Percentiles rank a stretch among this genome's conserved stretches.
phyloP scores from a whole-genome alignment of 2,888 invertebrate genomes.

The Aricia artaxerxes region DNA sequence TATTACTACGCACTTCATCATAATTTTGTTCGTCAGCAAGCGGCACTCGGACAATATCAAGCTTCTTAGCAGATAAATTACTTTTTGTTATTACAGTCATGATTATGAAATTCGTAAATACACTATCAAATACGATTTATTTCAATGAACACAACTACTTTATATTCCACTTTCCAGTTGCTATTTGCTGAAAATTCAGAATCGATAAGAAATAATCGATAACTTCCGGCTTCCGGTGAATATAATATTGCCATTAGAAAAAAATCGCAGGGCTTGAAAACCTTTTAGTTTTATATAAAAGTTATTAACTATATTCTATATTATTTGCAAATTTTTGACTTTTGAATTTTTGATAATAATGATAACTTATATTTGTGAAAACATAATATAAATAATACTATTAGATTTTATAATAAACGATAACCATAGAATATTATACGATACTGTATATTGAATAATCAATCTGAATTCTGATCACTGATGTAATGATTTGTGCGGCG shows the following conservation, averaged over 20 bases:
- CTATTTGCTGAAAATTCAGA: conserved; percentile 7
- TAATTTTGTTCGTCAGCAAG: conserved; percentile 75
- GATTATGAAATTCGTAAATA: conserved; percentile 42
- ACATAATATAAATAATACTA: too few species aligned
- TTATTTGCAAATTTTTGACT: too few species aligned
- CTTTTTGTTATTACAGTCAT: conserved; percentile 92
- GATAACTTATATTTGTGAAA: too few species aligned
- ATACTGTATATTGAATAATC: too few species aligned
- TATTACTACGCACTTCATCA: conserved; percentile 56
- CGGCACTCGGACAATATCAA: conserved; percentile 82
- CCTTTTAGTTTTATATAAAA: neutral
- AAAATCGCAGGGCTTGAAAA: neutral
- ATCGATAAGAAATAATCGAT: conserved; percentile 25
- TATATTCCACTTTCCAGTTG: neutral
- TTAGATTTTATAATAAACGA: too few species aligned
- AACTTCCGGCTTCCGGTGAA: conserved; percentile 35
- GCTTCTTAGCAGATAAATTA: conserved; percentile 84
- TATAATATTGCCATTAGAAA: conserved; percentile 32
- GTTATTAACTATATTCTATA: too few species aligned
- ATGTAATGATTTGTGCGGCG: too few species aligned
- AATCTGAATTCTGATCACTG: too few species aligned
- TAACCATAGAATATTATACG: too few species aligned
- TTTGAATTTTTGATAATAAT: too few species aligned
- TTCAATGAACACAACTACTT: neutral
- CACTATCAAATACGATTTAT: neutral